Base-by-base conservation (phyloP, 1,140 invertebrate species). In the Drosophila athabasca region DNA sequence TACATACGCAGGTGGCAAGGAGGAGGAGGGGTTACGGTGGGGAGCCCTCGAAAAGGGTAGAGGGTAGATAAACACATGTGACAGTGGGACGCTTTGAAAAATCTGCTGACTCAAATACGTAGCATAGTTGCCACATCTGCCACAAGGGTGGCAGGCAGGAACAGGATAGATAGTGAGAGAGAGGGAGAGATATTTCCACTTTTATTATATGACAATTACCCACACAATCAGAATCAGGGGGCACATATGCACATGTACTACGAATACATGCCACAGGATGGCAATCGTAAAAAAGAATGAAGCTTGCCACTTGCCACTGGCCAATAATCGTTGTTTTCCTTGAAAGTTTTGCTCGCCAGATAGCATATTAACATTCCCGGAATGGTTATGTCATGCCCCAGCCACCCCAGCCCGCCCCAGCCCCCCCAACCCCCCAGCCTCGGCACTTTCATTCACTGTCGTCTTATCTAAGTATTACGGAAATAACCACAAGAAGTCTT, bases 201-300 rank as follows among this genome's bases (percentile, higher is more conserved):
- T 85, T 85, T 85, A 88, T 85, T 82, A 88, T 71, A 88, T 79
- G 82, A 88, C 82, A 85, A 85, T 85, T 88, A 83, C 82, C 69
- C 65, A 79, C 82, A 88, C 82, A 88, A 85, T 85, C 82, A 62
- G 35, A 39, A 39, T 39, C 35, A 13, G 35, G 55, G 76, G 58
- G 53, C 62, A 52, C 81, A 85, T 69, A 80, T 74, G 82, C 55
- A 35, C 62, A 43, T 31, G 6, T 5, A 26, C 24, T 3, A 26
- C 24, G 5, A 26, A 5, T 19, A 19, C 1, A 26, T 26, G 24
- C 24, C 57, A 55, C 59, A 50, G 51, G 41, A 62, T 35, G 62
- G 55, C 48, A 62, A 64, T 80, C 81, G 78, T 85, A 85, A 85
- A 84, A 74, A 64, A 54, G 65, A 82, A 78, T 83, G 79, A 74